Evolutionary conservation across 2,797 vertebrate genomes (phyloP).

Genomic region (Nasua narica): DNA sequence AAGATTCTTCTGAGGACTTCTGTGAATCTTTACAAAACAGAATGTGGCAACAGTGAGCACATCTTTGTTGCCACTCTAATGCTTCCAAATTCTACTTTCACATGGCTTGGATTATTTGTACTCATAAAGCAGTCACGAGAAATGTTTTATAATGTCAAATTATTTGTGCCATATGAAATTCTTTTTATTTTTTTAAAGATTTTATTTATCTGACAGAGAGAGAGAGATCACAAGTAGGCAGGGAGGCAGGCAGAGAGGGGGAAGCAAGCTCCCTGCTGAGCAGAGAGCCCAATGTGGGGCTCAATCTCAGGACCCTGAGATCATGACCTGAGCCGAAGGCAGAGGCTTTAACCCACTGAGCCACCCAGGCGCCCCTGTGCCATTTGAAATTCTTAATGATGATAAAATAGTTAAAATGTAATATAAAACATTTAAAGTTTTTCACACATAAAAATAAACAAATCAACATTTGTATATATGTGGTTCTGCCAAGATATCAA

Average conservation of each 20-base stretch:
- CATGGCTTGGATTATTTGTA: background rate
- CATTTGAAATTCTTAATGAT: background rate
- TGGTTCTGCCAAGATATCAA: background rate
- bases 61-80: constrained; percentile 6
- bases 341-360: too few species aligned
- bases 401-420: background rate
- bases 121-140: background rate
- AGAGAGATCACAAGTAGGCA: too few species aligned
- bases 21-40: constrained; percentile 2
- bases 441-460: background rate
- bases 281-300: too few species aligned
- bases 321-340: too few species aligned
- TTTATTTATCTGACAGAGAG: too few species aligned
- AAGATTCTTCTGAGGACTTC: background rate
- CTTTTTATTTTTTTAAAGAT: too few species aligned
- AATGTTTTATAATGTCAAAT: background rate
- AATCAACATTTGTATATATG: background rate
- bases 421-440: background rate
- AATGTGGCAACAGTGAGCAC: background rate
- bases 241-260: too few species aligned
- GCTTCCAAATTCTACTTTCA: background rate
- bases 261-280: too few species aligned
- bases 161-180: background rate
- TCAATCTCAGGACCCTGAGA: too few species aligned
- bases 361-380: too few species aligned